Evolutionary conservation across 1,140 invertebrate genomes (phyloP), one percentile per base, ranked within the genome.

Genomic region (Leptonema lineaticorne): DNA sequence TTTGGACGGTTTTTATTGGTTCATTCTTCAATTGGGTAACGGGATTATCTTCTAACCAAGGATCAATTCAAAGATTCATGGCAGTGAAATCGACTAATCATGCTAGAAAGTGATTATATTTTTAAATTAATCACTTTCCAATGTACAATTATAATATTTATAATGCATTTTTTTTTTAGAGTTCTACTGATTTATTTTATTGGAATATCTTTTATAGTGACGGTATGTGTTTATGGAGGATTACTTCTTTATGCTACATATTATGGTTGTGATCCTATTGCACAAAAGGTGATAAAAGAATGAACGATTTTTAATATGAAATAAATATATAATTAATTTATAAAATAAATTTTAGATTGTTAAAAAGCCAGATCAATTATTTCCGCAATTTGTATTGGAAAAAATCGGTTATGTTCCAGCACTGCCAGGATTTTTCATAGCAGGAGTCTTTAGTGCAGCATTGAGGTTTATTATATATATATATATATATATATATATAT

Each of bases 231-330:
- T 27, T 91, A 86, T 75, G 84, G 83, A 29, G 90, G 91, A 56
- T 76, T 92, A 58, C 79, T 91, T 0, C 86, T 91, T 53, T 92
- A 89, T 74, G 89, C 89, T 1, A 86, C 86, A 65, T 92, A 92
- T 75, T 81, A 85, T 59, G 82, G 85, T 66, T 92, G 90, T 76
- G 90, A 93, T 83, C 90, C 90, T 7, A 75, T 91, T 11, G 83
- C 82, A 11, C 83, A 84, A 26, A 82, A 86, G 77, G 84, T 85
- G 16, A 2, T 6, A 33, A 33, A 48, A 48, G 16, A 48, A 48
- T 8, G 16, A 16, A 48, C 6, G 6, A 3, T n/a, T n/a, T n/a
- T n/a, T n/a, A n/a, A n/a, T n/a, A n/a, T n/a, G n/a, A n/a, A n/a
- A n/a, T n/a, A n/a, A n/a, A n/a, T n/a, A n/a, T n/a, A n/a, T n/a